A percentile compares a stretch with the other conserved stretches of the same genome.
These are phyloP conservation scores for Semnornis frantzii DNA, from an alignment of 2,113 vertebrate genomes.

Conservation along the genomic window DNA sequence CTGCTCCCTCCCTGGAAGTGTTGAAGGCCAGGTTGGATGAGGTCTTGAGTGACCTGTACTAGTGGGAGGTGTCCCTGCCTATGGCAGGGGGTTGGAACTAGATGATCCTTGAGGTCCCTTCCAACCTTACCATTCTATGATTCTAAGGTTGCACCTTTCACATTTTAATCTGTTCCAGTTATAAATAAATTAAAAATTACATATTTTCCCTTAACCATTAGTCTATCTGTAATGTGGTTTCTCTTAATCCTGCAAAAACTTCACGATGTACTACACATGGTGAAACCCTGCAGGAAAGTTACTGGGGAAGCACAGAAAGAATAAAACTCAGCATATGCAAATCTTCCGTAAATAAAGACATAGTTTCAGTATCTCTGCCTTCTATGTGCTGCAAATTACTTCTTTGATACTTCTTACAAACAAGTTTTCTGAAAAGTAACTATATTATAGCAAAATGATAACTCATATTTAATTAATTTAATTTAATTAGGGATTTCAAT, in stretches of 20 bases:
- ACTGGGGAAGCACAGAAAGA: neutral
- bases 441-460: neutral
- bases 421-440: neutral
- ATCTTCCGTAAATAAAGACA: neutral
- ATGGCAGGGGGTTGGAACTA: too few relatives aligned
- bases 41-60: too few relatives aligned
- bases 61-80: too few relatives aligned
- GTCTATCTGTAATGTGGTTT: neutral
- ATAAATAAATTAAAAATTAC: neutral
- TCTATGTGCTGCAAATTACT: neutral
- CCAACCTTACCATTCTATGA: too few relatives aligned
- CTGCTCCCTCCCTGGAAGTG: too few relatives aligned
- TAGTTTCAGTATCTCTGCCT: accelerated
- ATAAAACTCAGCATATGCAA: neutral
- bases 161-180: neutral
- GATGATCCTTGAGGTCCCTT: too few relatives aligned
- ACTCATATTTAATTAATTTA: neutral
- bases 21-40: too few relatives aligned
- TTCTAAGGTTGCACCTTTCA: neutral
- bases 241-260: neutral
- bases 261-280: neutral
- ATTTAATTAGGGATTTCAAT: neutral
- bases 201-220: neutral
- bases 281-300: neutral
- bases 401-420: neutral